Base-by-base conservation (phyloP, 2,113 vertebrate species). In the Eulemur macaco region DNA sequence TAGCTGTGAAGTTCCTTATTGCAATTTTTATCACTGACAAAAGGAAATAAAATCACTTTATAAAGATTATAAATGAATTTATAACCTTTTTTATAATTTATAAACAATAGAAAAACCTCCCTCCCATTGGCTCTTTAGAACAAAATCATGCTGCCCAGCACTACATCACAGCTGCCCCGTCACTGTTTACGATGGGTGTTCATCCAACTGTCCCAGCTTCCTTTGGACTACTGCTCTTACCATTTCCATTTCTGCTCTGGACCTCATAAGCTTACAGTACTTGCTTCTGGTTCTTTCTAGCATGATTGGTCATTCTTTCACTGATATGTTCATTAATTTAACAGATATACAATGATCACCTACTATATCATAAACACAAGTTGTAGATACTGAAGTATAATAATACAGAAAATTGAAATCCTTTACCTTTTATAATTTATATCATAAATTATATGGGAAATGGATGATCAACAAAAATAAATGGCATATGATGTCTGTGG, bases 171-270 rank as follows among this genome's bases (percentile, higher is more conserved):
- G 77, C 88, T 77, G 83, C n/a, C 34, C 60, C 25, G 13, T 89
- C 81, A 87, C 76, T 88, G 77, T 97, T 87, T 92, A 81, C 87
- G 77, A 50, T 58, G 76, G 27, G 8, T 37, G 92, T 96, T 94
- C 90, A 88, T 81, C 76, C 81, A 90, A 0, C 27, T 71, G 58
- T 25, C 73, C 37, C 80, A 85, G 73, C 27, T 81, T 81, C n/a
- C 60, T 66, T 89, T 52, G 85, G 95, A 88, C 71, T 85, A 34
- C 56, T 82, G 45, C 31, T 90, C 63, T 58, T 88, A 5, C 5
- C 25, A 52, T 94, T 86, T 92, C 25, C 6, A 31, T 90, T 83
- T 21, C 31, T 89, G 17, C 47, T 80, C 13, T 69, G 63, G 47
- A 68, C 29, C 56, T 17, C 17, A 10, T 1, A 7, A 17, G 9